phyloP scores from a whole-genome alignment of 2,113 vertebrate species.

The Lampris incognitus region DNA sequence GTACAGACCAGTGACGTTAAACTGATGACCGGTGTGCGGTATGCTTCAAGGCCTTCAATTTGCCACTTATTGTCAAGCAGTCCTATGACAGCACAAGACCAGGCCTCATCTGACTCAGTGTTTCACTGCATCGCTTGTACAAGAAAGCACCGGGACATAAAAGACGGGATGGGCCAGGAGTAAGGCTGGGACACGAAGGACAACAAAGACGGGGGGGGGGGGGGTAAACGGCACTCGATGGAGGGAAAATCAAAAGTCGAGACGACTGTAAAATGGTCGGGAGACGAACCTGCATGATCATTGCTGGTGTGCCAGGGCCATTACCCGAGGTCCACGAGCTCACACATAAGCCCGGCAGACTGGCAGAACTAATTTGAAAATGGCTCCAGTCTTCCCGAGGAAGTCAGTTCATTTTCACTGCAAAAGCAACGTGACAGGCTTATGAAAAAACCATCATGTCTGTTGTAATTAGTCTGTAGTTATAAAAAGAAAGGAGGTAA shows the following conservation, averaged over 20 bases:
- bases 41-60: too few species aligned
- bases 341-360: slow-evolving; percentile 47
- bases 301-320: slow-evolving; percentile 51
- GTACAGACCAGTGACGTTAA: too few species aligned
- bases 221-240: slow-evolving; percentile 55
- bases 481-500: slow-evolving; percentile 78
- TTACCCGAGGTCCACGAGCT: slow-evolving; percentile 38
- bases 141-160: too few species aligned
- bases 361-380: slow-evolving; percentile 67
- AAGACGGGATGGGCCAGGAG: too few species aligned
- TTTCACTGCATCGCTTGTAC: too few species aligned
- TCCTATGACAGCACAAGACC: too few species aligned
- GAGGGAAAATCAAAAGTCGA: slow-evolving; percentile 60
- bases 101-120: too few species aligned
- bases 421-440: slow-evolving; percentile 70
- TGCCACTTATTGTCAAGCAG: too few species aligned
- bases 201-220: not conserved
- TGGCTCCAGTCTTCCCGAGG: slow-evolving; percentile 41
- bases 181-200: not conserved
- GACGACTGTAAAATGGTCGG: slow-evolving; percentile 35
- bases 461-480: slow-evolving; percentile 77
- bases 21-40: too few species aligned
- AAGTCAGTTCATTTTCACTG: slow-evolving; percentile 69
- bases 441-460: slow-evolving; percentile 70
- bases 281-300: slow-evolving; percentile 38